These are phyloP conservation scores for Takifugu ocellatus DNA, from an alignment of 2,797 vertebrate species.

Conservation along the genomic window DNA sequence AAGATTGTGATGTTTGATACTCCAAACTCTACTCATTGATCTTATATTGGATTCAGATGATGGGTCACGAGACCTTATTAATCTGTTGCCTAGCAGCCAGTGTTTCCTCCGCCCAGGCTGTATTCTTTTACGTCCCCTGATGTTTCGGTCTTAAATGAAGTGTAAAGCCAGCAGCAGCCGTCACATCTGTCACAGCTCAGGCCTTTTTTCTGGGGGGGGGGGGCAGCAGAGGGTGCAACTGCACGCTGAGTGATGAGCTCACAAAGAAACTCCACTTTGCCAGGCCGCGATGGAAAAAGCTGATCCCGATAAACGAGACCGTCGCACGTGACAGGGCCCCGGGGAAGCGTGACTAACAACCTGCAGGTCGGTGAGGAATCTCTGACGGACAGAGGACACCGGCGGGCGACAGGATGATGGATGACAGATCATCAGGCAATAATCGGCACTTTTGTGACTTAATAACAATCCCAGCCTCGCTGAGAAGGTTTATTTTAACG, in stretches of 20 bases:
- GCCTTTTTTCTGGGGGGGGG: slow-evolving; percentile 38
- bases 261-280: slow-evolving; percentile 22
- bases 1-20: no score
- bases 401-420: slow-evolving; percentile 13
- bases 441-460: slow-evolving; percentile 6
- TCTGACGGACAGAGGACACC: slow-evolving; percentile 18
- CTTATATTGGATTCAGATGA: no score
- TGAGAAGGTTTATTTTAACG: slow-evolving; percentile 1
- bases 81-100: slow-evolving; percentile 6
- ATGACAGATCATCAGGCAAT: slow-evolving; percentile 10
- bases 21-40: no score
- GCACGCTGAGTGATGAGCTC: slow-evolving; percentile 40
- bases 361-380: not conserved
- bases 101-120: slow-evolving; percentile 15
- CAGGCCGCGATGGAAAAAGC: slow-evolving; percentile 20
- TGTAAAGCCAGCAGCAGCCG: slow-evolving; percentile 41
- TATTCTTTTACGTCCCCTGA: slow-evolving; percentile 27
- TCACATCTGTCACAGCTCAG: slow-evolving; percentile 32
- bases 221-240: slow-evolving; percentile 16
- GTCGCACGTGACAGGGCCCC: not conserved
- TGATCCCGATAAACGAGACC: slow-evolving; percentile 1
- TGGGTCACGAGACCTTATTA: not conserved
- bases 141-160: slow-evolving; percentile 35
- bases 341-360: slow-evolving; percentile 14
- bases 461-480: slow-evolving; percentile 2